Base-by-base conservation (phyloP, 2,797 vertebrate species). In the Hemibagrus guttatus region DNA sequence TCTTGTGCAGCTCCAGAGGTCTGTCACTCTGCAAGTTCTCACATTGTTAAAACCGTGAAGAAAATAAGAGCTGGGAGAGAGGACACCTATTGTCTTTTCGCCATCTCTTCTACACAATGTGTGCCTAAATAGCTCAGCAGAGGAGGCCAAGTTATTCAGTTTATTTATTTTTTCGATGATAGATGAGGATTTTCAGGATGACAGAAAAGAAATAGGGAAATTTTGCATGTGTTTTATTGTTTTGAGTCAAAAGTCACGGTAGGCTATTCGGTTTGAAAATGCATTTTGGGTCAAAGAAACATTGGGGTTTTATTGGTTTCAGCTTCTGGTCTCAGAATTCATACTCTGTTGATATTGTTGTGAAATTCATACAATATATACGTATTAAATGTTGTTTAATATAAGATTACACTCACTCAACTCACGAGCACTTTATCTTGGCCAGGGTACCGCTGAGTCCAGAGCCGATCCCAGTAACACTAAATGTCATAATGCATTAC, bases 101-200 rank as follows among this genome's bases (percentile, higher is more conserved):
- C 74, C 66, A 81, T 81, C 81, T 85, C 75, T 83, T 85, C 31
- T 2, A 17, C 84, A 81, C 81, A 87, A 81, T 83, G 14, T 79
- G 56, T 39, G 76, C 71, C 35, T 54, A 83, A 89, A 79, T 58
- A 59, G 16, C 74, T 64, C 56, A 39, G 14, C 68, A 31, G 49
- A 71, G 61, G 64, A 69, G 46, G 61, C 72, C 63, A 64, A 88
- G 72, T 84, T 74, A 83, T 79, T 79, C 76, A 61, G 0, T 79
- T n/a, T n/a, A n/a, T n/a, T n/a, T n/a, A n/a, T n/a, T 19, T 31
- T 79, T 79, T 59, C 3, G 2, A 26, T 61, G 76, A 79, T 59
- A 58, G 56, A 39, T 61, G 76, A 42, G 56, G 31, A 79, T 59
- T 79, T 61, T 39, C 6, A 58, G 31, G 54, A 79, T 14, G 31